These are phyloP conservation scores for Etheostoma perlongum DNA, from an alignment of 2,797 vertebrate genomes.

Conservation along the genomic window DNA sequence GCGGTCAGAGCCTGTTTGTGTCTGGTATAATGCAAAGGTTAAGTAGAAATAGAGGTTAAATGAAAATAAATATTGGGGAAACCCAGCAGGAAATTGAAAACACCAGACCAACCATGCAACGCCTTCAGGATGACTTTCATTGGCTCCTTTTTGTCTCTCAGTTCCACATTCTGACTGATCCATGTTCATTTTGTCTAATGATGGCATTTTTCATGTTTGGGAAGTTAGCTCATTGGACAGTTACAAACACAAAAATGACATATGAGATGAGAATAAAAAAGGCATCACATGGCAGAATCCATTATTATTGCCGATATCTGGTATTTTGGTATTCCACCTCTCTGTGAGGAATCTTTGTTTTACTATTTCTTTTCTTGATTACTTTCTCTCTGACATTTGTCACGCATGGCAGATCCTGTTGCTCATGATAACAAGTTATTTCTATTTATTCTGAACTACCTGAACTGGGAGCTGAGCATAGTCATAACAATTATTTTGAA, in stretches of 20 bases:
- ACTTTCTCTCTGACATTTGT: conserved; percentile 29
- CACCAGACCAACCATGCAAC: conserved; percentile 30
- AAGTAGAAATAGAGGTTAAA: conserved; percentile 56
- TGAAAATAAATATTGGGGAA: conserved; percentile 58
- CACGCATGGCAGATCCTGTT: neutral
- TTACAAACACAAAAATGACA: neutral
- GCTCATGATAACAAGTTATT: conserved; percentile 20
- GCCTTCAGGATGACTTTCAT: conserved; percentile 33
- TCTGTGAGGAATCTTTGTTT: conserved; percentile 17
- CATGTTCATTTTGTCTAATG: neutral
- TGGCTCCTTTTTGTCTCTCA: conserved; percentile 22
- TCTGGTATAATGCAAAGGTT: conserved; percentile 56
- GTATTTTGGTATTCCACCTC: conserved; percentile 3
- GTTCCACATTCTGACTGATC: conserved; percentile 3
- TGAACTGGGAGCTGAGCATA: neutral
- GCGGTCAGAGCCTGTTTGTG: conserved; percentile 27
- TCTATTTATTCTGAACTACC: conserved; percentile 15
- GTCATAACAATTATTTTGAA: neutral
- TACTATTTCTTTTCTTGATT: conserved; percentile 2
- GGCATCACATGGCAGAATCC: neutral
- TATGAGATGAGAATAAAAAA: no score
- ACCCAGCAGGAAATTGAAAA: conserved; percentile 69
- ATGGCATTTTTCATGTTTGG: neutral
- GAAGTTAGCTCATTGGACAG: neutral
- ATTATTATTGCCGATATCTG: neutral